Percentiles rank a stretch among this genome's conserved stretches.
Evolutionary conservation across 2,113 vertebrate genomes (phyloP).

Genomic region (Caranx melampygus): DNA sequence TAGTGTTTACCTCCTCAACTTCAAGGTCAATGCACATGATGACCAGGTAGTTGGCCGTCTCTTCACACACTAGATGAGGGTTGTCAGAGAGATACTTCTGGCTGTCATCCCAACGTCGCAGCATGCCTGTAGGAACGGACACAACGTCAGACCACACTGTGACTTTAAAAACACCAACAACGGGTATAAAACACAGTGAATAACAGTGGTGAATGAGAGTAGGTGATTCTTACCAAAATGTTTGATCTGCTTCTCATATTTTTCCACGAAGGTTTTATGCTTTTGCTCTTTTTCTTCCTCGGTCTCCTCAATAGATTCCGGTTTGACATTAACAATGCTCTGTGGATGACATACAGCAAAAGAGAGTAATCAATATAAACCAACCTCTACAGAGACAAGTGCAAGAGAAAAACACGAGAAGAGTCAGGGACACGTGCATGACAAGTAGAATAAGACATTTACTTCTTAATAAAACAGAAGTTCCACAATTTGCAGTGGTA

Average conservation of each 20-base stretch:
- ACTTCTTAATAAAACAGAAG: no score
- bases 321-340: slow-evolving; percentile 90
- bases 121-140: slow-evolving; percentile 87
- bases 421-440: neutral
- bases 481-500: no score
- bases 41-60: slow-evolving; percentile 95
- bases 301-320: slow-evolving; percentile 85
- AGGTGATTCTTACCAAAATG: slow-evolving; percentile 88
- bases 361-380: neutral
- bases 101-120: slow-evolving; percentile 95
- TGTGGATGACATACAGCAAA: slow-evolving; percentile 57
- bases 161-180: neutral
- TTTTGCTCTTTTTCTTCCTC: slow-evolving; percentile 94
- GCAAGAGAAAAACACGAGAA: neutral
- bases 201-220: neutral
- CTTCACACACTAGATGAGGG: slow-evolving; percentile 92
- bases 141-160: neutral
- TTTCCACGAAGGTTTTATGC: slow-evolving; percentile 94
- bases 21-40: slow-evolving; percentile 98
- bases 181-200: neutral
- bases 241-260: slow-evolving; percentile 93
- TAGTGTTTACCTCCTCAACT: slow-evolving; percentile 89
- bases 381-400: neutral
- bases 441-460: neutral
- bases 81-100: slow-evolving; percentile 95